These are phyloP conservation scores for Parasteatoda lunata DNA, from an alignment of 2,888 invertebrate genomes.

Conservation along the genomic window DNA sequence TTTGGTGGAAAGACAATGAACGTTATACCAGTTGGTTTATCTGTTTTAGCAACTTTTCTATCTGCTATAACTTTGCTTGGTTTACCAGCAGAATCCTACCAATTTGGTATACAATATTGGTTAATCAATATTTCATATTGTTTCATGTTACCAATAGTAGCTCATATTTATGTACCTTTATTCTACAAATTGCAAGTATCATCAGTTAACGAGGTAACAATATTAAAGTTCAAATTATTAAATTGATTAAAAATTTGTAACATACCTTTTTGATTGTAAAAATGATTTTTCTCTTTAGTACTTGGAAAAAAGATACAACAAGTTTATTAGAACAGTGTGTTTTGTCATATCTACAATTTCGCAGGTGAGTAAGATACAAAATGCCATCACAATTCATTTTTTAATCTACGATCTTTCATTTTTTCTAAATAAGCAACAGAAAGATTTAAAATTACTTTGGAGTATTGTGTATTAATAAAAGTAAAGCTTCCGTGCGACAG, in stretches of 20 bases:
- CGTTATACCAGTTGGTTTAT: conserved; percentile 90
- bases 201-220: conserved; percentile 86
- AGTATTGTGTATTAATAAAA: no score
- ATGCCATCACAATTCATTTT: no score
- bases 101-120: conserved; percentile 90
- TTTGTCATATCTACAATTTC: conserved; percentile 70
- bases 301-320: conserved; percentile 71
- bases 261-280: neutral
- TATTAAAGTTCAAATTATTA: no score
- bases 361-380: conserved; percentile 56
- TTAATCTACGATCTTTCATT: no score
- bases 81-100: conserved; percentile 93
- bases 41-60: conserved; percentile 91
- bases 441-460: no score
- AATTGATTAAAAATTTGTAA: neutral
- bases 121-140: conserved; percentile 87
- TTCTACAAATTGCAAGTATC: conserved; percentile 88
- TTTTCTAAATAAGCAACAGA: no score
- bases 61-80: conserved; percentile 93
- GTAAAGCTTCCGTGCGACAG: no score
- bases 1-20: conserved; percentile 88
- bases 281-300: conserved; percentile 69
- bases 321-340: conserved; percentile 69
- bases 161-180: conserved; percentile 87
- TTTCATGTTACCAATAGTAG: conserved; percentile 78